Percentiles rank a stretch among this genome's conserved stretches.
These are phyloP conservation scores for Chiridota heheva DNA, from an alignment of 35 echinoderm and acorn worm genomes.

Conservation along the genomic window DNA sequence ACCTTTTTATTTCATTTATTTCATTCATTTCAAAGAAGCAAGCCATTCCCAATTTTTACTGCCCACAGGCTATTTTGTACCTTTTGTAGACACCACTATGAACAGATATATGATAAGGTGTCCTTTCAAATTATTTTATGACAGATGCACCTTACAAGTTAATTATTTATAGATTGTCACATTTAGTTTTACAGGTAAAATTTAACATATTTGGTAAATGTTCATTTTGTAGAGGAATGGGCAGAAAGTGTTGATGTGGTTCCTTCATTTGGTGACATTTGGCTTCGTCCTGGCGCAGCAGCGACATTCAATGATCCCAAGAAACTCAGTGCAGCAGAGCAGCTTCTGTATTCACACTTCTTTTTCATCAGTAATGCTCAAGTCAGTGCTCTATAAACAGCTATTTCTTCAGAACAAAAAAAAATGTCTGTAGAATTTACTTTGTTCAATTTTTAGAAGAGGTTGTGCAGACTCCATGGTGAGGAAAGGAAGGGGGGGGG, in stretches of 20 bases:
- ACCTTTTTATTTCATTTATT: no score
- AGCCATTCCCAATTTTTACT: no score
- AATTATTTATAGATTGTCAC: no score
- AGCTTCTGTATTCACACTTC: slow-evolving; percentile 62
- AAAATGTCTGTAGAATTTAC: neutral
- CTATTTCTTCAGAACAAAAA: neutral
- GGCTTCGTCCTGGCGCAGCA: slow-evolving; percentile 48
- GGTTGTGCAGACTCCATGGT: neutral
- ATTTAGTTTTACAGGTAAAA: no score
- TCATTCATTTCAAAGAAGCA: no score
- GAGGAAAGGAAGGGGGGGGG: neutral
- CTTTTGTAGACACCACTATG: no score
- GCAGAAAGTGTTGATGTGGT: slow-evolving; percentile 23
- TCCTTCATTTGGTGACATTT: slow-evolving; percentile 43
- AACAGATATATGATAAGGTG: no score
- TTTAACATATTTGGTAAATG: no score
- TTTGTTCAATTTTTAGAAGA: slow-evolving; percentile 11
- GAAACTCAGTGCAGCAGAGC: slow-evolving; percentile 72
- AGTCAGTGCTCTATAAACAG: slow-evolving; percentile 16
- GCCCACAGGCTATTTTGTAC: no score
- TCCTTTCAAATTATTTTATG: no score
- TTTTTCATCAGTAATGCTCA: slow-evolving; percentile 69
- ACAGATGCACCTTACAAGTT: no score
- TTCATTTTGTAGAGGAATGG: slow-evolving; percentile 85
- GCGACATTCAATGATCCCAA: slow-evolving; percentile 48